Conservation (phyloP, 30 jellyfish, hydroid and myxozoan species). For the Aurelia sp. region DNA sequence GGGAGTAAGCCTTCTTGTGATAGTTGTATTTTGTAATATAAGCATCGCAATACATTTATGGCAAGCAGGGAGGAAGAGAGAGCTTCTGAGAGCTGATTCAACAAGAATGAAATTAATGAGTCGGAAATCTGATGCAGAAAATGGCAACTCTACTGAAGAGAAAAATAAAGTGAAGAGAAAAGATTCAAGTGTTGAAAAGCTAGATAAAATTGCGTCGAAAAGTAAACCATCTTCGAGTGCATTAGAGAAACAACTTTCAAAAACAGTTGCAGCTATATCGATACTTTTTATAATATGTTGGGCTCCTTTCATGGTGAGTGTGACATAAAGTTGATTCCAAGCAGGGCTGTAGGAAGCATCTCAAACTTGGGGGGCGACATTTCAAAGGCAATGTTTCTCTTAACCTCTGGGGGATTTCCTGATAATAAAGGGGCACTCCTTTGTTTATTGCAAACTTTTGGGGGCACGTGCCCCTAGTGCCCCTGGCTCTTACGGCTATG, state of each 20-base stretch:
- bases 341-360: no score
- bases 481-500: no score
- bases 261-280: constrained; percentile 61
- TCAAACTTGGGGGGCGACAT: no score
- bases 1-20: constrained; percentile 27
- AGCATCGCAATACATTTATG: constrained; percentile 21
- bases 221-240: constrained; percentile 3
- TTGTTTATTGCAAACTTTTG: no score
- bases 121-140: constrained; percentile 7
- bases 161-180: background rate
- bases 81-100: constrained; percentile 21
- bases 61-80: constrained; percentile 20
- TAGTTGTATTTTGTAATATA: constrained; percentile 37
- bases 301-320: constrained; percentile 73
- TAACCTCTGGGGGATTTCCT: no score
- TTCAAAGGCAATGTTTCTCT: no score
- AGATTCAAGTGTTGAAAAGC: background rate
- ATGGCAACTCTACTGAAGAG: background rate
- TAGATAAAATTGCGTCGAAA: background rate
- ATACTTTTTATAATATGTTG: constrained; percentile 61
- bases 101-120: constrained; percentile 13
- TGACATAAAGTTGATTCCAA: no score
- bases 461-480: no score
- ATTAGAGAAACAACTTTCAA: constrained; percentile 62
- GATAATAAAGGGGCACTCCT: no score